Evolutionary conservation across 92 coral and sea anemone species (phyloP).

Genomic region (Diadumene lineata): DNA sequence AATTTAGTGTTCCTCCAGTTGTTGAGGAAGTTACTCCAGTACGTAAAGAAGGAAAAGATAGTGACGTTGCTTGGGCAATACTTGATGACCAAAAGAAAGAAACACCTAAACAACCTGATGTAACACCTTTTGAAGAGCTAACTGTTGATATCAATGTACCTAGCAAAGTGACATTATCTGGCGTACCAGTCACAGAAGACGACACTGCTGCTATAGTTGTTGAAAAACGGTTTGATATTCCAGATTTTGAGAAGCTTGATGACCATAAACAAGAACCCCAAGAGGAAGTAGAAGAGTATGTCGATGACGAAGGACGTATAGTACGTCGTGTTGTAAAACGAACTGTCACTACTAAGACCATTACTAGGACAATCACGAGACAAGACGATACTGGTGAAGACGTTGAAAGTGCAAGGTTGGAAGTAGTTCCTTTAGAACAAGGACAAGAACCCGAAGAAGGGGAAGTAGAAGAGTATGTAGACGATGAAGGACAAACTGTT

Average conservation of each 20-base stretch:
- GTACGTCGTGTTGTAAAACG: slow-evolving; percentile 66
- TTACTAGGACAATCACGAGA: not conserved
- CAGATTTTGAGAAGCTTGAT: slow-evolving; percentile 21
- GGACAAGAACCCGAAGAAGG: slow-evolving; percentile 35
- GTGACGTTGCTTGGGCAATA: slow-evolving; percentile 10
- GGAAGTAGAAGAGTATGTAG: slow-evolving; percentile 57
- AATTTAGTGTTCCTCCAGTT: slow-evolving; percentile 26
- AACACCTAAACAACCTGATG: slow-evolving; percentile 5
- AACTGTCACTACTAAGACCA: slow-evolving; percentile 26
- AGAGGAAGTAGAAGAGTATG: slow-evolving; percentile 24
- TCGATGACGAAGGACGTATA: slow-evolving; percentile 70
- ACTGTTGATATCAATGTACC: slow-evolving; percentile 2
- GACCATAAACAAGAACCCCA: slow-evolving; percentile 14
- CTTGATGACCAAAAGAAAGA: slow-evolving; percentile 28
- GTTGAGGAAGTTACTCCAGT: slow-evolving; percentile 27
- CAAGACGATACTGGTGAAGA: slow-evolving; percentile 9
- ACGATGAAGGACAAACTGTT: slow-evolving; percentile 59
- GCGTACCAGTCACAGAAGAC: slow-evolving; percentile 23
- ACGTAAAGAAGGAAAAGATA: not conserved
- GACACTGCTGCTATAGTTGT: slow-evolving; percentile 12
- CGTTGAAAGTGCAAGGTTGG: not conserved
- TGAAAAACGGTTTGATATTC: slow-evolving; percentile 3
- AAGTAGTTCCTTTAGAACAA: not conserved
- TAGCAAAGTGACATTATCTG: not conserved
- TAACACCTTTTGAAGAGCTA: slow-evolving; percentile 15